These are phyloP conservation scores for Microcebus murinus DNA, from an alignment of 2,113 vertebrate genomes.

Conservation along the genomic window DNA sequence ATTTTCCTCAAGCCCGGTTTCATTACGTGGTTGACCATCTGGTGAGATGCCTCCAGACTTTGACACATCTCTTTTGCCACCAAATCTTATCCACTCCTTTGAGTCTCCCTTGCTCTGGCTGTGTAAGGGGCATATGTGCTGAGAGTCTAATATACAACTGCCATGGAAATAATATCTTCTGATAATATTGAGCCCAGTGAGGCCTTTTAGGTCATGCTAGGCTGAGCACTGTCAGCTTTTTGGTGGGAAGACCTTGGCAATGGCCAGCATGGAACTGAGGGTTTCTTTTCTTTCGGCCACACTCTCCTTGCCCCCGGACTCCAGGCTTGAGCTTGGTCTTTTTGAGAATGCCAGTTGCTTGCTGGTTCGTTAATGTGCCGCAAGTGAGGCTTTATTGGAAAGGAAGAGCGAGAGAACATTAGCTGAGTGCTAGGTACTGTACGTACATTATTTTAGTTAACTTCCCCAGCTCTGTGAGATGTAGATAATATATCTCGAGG, in stretches of 20 bases:
- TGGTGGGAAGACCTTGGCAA: not conserved
- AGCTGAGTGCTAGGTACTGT: not conserved
- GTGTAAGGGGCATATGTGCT: not conserved
- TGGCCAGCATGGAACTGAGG: not conserved
- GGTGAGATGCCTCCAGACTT: not conserved
- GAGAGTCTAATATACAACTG: not conserved
- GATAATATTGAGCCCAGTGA: accelerated
- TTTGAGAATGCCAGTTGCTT: not conserved
- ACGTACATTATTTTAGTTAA: not conserved
- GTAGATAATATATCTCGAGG: not conserved
- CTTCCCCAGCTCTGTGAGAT: not conserved
- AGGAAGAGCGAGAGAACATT: not conserved
- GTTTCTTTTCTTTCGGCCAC: not conserved
- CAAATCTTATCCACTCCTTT: not conserved
- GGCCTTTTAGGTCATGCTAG: no score
- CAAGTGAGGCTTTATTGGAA: not conserved
- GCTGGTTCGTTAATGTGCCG: not conserved
- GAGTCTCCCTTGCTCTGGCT: not conserved
- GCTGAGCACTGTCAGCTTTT: no score
- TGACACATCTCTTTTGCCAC: not conserved
- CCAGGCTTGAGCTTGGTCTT: not conserved
- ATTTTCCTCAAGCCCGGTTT: not conserved
- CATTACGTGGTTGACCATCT: not conserved
- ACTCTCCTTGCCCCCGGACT: not conserved
- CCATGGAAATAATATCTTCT: not conserved